These are phyloP conservation scores for Thamnophis elegans DNA, from an alignment of 2,797 vertebrate species.

Conservation along the genomic window DNA sequence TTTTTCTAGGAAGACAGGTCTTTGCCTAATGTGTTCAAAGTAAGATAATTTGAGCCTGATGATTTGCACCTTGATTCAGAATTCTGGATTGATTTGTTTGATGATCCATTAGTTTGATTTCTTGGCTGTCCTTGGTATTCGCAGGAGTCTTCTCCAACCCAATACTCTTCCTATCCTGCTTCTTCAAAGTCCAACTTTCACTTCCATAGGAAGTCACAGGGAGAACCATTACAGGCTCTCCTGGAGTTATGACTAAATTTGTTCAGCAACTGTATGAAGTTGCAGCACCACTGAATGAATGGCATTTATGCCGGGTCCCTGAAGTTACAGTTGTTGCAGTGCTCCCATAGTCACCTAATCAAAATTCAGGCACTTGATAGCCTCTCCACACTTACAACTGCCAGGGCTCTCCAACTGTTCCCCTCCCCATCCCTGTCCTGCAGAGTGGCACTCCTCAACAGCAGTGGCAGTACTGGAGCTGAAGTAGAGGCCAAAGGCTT, in stretches of 20 bases:
- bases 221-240: neutral
- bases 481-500: neutral
- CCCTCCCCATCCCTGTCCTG: neutral
- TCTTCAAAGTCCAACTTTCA: neutral
- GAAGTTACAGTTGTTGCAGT: neutral
- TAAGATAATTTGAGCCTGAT: neutral
- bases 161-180: neutral
- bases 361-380: neutral
- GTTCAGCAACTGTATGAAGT: neutral
- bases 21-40: neutral
- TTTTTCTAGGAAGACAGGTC: neutral
- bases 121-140: neutral
- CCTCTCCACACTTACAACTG: neutral
- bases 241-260: neutral
- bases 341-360: neutral
- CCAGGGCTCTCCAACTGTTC: neutral
- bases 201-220: neutral
- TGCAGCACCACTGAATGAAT: neutral
- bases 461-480: neutral
- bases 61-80: neutral
- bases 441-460: neutral
- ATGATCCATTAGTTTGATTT: neutral
- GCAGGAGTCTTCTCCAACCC: neutral
- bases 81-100: neutral
- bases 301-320: neutral